These are phyloP conservation scores for Zhengitettix transpicula DNA, from an alignment of 2,888 invertebrate species.

Conservation along the genomic window DNA sequence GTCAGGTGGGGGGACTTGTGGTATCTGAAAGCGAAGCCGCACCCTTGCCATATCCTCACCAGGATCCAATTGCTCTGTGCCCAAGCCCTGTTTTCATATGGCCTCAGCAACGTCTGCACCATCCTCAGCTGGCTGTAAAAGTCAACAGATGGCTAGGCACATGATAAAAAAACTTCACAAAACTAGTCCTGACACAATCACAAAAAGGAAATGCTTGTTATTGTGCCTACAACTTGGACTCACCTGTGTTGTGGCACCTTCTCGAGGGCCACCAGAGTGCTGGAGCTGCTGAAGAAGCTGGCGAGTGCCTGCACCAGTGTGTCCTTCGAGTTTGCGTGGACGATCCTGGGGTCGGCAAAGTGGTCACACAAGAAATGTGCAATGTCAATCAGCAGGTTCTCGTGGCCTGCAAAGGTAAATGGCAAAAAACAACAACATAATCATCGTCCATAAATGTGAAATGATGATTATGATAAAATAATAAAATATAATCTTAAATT, in stretches of 20 bases:
- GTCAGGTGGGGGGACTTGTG: slow-evolving; percentile 33
- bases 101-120: slow-evolving; percentile 50
- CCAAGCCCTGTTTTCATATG: slow-evolving; percentile 68
- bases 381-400: slow-evolving; percentile 40
- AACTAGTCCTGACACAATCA: no score
- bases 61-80: slow-evolving; percentile 76
- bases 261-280: slow-evolving; percentile 55
- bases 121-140: slow-evolving; percentile 38
- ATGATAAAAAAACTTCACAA: no score
- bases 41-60: slow-evolving; percentile 68
- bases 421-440: no score
- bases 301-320: slow-evolving; percentile 60
- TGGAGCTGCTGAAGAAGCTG: slow-evolving; percentile 54
- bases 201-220: no score
- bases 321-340: slow-evolving; percentile 57
- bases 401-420: slow-evolving; percentile 13
- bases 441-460: no score
- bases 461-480: no score
- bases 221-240: neutral
- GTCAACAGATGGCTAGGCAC: neutral
- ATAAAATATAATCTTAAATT: no score
- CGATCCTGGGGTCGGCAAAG: slow-evolving; percentile 57
- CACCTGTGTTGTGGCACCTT: slow-evolving; percentile 17
- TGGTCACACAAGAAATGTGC: slow-evolving; percentile 58
- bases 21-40: slow-evolving; percentile 61